These are phyloP conservation scores for Callopanchax toddi DNA, from an alignment of 2,113 vertebrate species.

Conservation along the genomic window DNA sequence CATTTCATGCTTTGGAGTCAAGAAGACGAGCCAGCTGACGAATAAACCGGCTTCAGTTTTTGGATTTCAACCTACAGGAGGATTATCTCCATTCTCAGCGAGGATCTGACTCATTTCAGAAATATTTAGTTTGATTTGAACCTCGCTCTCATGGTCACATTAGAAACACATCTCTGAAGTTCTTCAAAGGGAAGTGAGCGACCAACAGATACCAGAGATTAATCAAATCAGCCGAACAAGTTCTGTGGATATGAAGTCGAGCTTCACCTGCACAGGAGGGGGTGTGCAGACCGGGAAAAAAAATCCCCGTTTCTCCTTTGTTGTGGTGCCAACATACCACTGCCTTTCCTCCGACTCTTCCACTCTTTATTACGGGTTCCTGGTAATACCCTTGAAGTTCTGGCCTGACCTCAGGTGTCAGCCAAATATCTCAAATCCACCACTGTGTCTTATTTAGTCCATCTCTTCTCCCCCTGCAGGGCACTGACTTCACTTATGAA, in stretches of 20 bases:
- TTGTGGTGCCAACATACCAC: slow-evolving; percentile 20
- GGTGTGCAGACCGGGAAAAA: slow-evolving; percentile 1
- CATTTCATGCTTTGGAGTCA: background rate
- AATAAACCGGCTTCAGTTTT: no score
- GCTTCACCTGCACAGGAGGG: slow-evolving; percentile 8
- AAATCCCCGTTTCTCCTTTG: slow-evolving; percentile 12
- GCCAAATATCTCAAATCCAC: slow-evolving; percentile 31
- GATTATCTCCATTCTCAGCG: no score
- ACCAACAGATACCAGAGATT: background rate
- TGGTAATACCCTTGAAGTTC: slow-evolving; percentile 20
- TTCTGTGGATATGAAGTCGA: slow-evolving; percentile 8
- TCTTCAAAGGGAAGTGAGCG: no score
- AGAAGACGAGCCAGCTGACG: slow-evolving; percentile 8
- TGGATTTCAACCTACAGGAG: no score
- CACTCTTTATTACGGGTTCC: slow-evolving; percentile 6
- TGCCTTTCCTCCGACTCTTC: slow-evolving; percentile 14
- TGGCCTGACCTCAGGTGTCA: slow-evolving; percentile 24
- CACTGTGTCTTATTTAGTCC: slow-evolving; percentile 61
- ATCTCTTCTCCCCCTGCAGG: slow-evolving; percentile 60
- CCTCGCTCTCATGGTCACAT: no score
- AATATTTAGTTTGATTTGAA: no score
- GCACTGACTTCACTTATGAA: slow-evolving; percentile 70
- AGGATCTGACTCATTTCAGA: no score
- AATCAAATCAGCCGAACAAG: slow-evolving; percentile 14
- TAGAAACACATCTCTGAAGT: no score